Evolutionary conservation across 2,113 vertebrate genomes (phyloP).

Genomic region (Engystomops pustulosus): DNA sequence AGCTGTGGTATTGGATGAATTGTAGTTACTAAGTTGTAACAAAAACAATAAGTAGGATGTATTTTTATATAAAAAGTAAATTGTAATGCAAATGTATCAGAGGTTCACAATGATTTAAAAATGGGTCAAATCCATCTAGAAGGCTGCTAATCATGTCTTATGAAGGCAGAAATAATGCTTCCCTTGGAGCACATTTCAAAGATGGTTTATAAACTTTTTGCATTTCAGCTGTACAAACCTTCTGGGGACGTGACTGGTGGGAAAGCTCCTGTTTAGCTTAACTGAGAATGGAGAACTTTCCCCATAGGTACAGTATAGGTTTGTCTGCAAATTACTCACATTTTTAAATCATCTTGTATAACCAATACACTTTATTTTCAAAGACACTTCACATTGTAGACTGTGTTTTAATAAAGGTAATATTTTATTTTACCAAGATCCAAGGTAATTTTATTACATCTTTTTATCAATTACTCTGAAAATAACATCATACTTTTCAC

Average conservation of each 20-base stretch:
- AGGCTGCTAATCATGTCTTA: neutral
- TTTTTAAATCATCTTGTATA: constrained; percentile 19
- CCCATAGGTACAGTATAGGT: neutral
- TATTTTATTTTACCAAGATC: constrained; percentile 3
- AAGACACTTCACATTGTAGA: neutral
- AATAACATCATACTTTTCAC: neutral
- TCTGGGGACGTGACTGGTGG: neutral
- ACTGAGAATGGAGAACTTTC: neutral
- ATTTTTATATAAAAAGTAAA: no score
- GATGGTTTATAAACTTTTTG: neutral
- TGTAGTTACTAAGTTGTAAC: no score
- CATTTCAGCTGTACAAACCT: constrained; percentile 9
- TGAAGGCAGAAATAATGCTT: neutral
- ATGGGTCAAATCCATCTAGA: neutral
- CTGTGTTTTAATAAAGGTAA: constrained; percentile 23
- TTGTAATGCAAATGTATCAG: no score
- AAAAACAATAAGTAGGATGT: no score
- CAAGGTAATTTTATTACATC: neutral
- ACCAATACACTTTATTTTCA: neutral
- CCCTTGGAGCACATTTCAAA: constrained; percentile 2
- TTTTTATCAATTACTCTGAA: neutral
- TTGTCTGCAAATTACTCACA: neutral
- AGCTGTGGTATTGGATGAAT: no score
- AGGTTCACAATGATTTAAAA: no score
- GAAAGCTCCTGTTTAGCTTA: neutral